Evolutionary conservation across 1,140 invertebrate species (phyloP).

Genomic region (Ylistrum balloti): DNA sequence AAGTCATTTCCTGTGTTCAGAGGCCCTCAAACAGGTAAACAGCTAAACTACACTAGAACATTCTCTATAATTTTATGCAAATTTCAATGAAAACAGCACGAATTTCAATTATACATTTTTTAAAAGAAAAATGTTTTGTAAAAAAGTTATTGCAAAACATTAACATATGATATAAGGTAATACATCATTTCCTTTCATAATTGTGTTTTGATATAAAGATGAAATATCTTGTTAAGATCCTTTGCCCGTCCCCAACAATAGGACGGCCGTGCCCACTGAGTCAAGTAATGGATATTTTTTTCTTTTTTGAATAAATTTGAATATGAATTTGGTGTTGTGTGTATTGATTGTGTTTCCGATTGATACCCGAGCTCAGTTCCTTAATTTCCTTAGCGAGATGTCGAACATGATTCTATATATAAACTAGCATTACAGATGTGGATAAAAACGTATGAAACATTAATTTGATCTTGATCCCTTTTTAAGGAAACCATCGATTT

Average conservation of each 20-base stretch:
- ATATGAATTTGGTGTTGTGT: neutral
- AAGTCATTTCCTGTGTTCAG: neutral
- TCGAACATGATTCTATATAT: neutral
- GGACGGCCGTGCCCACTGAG: neutral
- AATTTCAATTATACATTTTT: neutral
- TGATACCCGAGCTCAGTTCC: neutral
- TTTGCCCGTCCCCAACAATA: neutral
- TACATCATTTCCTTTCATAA: neutral
- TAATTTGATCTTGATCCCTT: neutral
- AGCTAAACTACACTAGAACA: neutral
- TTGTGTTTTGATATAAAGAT: neutral
- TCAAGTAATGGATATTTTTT: conserved; percentile 1
- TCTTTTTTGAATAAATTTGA: conserved; percentile 40
- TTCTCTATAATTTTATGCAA: neutral
- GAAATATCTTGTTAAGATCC: neutral
- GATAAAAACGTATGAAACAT: neutral
- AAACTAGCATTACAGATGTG: neutral
- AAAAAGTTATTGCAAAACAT: conserved; percentile 29
- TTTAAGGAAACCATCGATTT: no score
- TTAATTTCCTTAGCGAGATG: neutral
- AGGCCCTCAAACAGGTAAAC: neutral
- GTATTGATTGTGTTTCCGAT: neutral
- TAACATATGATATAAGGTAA: conserved; percentile 8
- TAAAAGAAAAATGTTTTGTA: neutral
- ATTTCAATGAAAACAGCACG: neutral